phyloP scores from a whole-genome alignment of 2,113 vertebrate species.

The Eleginops maclovinus region DNA sequence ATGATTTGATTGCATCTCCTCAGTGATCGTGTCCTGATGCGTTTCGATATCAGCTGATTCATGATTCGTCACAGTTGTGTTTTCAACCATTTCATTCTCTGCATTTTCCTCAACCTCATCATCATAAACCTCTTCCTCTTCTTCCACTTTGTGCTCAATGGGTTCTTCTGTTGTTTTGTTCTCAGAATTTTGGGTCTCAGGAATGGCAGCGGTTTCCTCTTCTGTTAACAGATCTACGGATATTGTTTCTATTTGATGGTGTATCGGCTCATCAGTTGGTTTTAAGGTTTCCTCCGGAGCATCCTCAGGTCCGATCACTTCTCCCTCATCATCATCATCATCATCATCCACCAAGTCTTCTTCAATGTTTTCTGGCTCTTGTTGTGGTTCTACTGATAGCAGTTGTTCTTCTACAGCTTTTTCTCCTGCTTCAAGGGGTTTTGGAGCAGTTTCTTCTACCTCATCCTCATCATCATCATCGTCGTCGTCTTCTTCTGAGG shows the following conservation, averaged over 20 bases:
- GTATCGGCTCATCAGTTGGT: conserved; percentile 16
- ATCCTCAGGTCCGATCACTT: conserved; percentile 6
- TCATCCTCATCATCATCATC: conserved; percentile 44
- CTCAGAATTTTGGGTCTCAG: conserved; percentile 11
- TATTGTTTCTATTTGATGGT: conserved; percentile 19
- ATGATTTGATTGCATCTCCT: conserved; percentile 3
- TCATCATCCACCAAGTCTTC: conserved; percentile 25
- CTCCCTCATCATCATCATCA: conserved; percentile 23
- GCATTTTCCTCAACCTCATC: not conserved
- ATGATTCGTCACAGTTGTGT: conserved; percentile 4
- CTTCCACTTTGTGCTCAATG: not conserved
- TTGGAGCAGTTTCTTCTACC: conserved; percentile 50
- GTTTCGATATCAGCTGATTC: not conserved
- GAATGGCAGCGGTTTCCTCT: not conserved
- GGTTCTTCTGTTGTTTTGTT: conserved; percentile 29
- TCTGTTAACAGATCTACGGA: not conserved
- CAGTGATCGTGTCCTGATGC: not conserved
- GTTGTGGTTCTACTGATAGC: conserved; percentile 16
- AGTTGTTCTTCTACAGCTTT: conserved; percentile 7
- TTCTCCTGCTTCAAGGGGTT: conserved; percentile 28
- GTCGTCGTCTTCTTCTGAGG: conserved; percentile 63
- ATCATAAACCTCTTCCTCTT: not conserved
- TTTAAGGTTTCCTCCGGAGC: conserved; percentile 32
- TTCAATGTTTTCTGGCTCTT: conserved; percentile 38
- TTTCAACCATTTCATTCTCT: conserved; percentile 4